Evolutionary conservation across 2,888 invertebrate genomes (phyloP), one percentile per base, ranked within the genome.

Genomic region (Nudaria mundana): DNA sequence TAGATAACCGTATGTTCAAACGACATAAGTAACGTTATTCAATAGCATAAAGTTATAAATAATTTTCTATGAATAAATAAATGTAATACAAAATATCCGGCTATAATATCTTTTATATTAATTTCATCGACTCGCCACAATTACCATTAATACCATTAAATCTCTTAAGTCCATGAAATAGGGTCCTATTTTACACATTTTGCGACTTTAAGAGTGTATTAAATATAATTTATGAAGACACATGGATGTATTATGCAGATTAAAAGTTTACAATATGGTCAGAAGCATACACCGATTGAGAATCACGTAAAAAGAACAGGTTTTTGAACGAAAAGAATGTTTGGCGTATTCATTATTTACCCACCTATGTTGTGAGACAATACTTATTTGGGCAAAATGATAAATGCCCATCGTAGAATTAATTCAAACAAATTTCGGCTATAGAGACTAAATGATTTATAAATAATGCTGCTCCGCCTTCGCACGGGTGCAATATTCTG

Each of bases 151-250:
- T 38, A 40, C 25, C 26, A 33, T n/a, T 4, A 16, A 39, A 26
- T 15, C n/a, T 38, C 49, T 52, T 56, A 56, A 26, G 13, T 29
- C 40, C 6, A 40, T 11, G 28, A 4, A 16, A 16, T 42, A 60
- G 24, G 36, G 60, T 29, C 13, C 13, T 44, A 26, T 43, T 49
- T 52, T 0, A 24, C 7, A 28, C 23, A 8, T 18, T 1, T 16
- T 5, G 1, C 6, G n/a, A n/a, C n/a, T 25, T 34, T 18, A 26
- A 25, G 23, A 26, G 41, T 53, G 38, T 53, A 57, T 60, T 47
- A 47, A 44, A 22, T 39, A 50, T 40, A 47, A 56, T 56, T 60
- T 56, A 60, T 63, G 43, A 30, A 49, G 63, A 56, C 47, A 44
- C 31, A 60, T 47, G 44, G 56, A 30, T 29, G 35, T 48, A 46